Evolutionary conservation across 92 coral and sea anemone species (phyloP), one percentile per base, ranked within the genome.

Genomic region (Porites lobata): DNA sequence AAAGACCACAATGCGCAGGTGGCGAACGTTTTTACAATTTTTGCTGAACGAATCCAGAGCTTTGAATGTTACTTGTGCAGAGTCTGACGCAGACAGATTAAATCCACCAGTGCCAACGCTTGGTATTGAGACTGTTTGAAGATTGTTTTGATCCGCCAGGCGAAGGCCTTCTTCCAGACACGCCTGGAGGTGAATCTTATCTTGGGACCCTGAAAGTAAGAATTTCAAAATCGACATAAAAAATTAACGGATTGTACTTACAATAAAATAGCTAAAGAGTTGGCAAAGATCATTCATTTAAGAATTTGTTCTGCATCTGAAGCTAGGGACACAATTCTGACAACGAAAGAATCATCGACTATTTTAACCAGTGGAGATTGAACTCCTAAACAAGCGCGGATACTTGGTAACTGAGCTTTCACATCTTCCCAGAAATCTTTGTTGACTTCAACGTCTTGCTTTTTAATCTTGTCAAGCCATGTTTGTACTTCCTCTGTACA

Each of bases 21-120:
- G 77, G 47, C 82, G 74, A n/a, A 93, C 43, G 62, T 17, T 84
- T 21, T 77, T 84, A 10, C 65, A 59, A 18, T 10, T 85, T 3
- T 18, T 87, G 47, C 80, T 53, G 24, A 91, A 83, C 38, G 63
- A 84, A 14, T 47, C 54, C 17, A 93, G 58, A 43, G 96, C 96
- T 62, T 81, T 85, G 17, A 93, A 89, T 22, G 85, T 87, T 50
- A 90, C 69, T 11, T 77, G 71, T 43, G 96, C 96, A 1, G 94
- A 91, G 21, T 88, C 85, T n/a, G 11, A 67, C 13, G 76, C 88
- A 3, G 91, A 75, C 73, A 92, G 20, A 1, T 75, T 74, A 38
- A 56, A 86, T 21, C 69, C 72, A 53, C 96, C 96, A 7, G 96
- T 93, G 1, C 96, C 96, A 13, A 90, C 32, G 14, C 91, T 90